Conservation (phyloP, 2,888 invertebrate genomes). For the Drosophila rellima region DNA sequence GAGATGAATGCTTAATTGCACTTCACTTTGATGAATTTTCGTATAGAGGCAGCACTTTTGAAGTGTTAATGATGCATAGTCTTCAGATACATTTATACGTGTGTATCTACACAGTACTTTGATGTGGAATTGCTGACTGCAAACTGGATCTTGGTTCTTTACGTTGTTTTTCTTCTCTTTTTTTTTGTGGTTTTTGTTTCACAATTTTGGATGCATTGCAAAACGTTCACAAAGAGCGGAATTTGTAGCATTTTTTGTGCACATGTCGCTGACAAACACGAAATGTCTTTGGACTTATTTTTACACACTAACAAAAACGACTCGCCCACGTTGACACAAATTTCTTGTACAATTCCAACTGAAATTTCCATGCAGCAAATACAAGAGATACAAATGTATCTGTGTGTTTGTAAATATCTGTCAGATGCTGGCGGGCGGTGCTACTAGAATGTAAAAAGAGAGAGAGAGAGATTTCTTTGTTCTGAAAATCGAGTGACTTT, state of each 20-base stretch:
- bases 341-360: conserved; percentile 45
- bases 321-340: conserved; percentile 76
- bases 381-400: conserved; percentile 18
- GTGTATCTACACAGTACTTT: conserved; percentile 17
- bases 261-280: conserved; percentile 46
- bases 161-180: neutral
- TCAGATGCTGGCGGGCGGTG: conserved; percentile 33
- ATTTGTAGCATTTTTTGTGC: conserved; percentile 47
- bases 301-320: conserved; percentile 52
- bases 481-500: conserved; percentile 68
- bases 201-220: conserved; percentile 26
- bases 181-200: conserved; percentile 8
- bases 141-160: conserved; percentile 4
- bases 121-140: conserved; percentile 16
- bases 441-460: conserved; percentile 39
- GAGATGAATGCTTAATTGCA: conserved; percentile 55
- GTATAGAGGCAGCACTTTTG: conserved; percentile 27
- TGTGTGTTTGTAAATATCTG: conserved; percentile 25
- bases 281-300: conserved; percentile 66
- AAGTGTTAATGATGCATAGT: conserved; percentile 46
- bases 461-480: conserved; percentile 19
- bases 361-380: conserved; percentile 61
- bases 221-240: conserved; percentile 37
- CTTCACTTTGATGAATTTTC: conserved; percentile 58
- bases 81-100: conserved; percentile 18